Conservation (phyloP, 1,140 invertebrate genomes). For the Penaeus chinensis region DNA sequence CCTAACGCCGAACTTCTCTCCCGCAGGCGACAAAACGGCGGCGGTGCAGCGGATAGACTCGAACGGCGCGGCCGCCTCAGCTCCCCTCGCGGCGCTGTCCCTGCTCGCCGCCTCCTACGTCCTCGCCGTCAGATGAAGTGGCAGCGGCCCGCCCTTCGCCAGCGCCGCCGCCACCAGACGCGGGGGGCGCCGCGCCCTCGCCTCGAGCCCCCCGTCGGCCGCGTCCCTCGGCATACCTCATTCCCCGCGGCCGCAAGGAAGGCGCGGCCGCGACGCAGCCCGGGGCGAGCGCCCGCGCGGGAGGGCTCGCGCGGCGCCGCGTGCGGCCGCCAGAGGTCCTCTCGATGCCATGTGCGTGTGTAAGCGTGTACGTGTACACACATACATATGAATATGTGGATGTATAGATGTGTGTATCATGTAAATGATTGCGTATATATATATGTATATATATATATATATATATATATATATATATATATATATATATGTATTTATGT, state of each 20-base stretch:
- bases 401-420: not conserved
- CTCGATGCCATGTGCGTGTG: too few species aligned
- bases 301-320: too few species aligned
- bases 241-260: too few species aligned
- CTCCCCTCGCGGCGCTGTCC: not conserved
- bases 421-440: not conserved
- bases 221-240: too few species aligned
- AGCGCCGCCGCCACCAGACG: not conserved
- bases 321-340: too few species aligned
- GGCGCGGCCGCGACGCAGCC: too few species aligned
- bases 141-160: too few species aligned
- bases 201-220: too few species aligned
- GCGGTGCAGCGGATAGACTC: constrained; percentile 62
- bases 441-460: constrained; percentile 4
- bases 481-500: not conserved
- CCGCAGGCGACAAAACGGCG: constrained; percentile 61
- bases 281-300: too few species aligned
- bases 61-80: not conserved
- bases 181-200: not conserved
- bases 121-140: constrained; percentile 37
- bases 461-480: constrained; percentile 3
- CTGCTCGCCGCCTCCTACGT: constrained; percentile 16
- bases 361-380: not conserved
- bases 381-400: not conserved
- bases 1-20: not conserved